Base-by-base conservation (phyloP, 2,888 invertebrate species). In the Byasa hedistus region DNA sequence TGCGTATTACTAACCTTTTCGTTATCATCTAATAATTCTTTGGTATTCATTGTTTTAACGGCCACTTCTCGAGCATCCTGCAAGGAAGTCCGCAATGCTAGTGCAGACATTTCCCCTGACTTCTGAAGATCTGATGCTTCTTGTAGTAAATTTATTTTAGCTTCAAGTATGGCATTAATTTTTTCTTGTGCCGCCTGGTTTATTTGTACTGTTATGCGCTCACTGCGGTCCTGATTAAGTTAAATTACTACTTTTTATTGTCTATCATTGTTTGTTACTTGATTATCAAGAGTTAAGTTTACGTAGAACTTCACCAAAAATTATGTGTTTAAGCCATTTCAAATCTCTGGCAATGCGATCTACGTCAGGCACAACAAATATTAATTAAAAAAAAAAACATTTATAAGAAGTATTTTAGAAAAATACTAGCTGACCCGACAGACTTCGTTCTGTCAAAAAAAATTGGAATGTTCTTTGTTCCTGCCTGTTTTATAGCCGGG, bases 171-270 rank as follows among this genome's bases (percentile, higher is more conserved):
- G 10, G 85, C 82, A 24, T 85, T 84, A 61, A 94, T 92, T 79
- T 93, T 93, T 55, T 89, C 87, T 64, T 93, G 89, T 0, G 93
- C 87, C 0, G 92, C 88, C 65, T 84, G 77, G 59, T 86, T 87
- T 69, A 94, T 93, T 73, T 91, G 92, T 70, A 92, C 90, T 17
- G 84, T 83, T 69, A 94, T 84, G 61, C 90, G 91, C 61, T 93
- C 92, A 68, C 93, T 93, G 61, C 93, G 92, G 68, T 89, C 90
- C 89, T 93, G 72, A 71, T 36, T 7, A 48, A 21, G n/a, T 52
- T 32, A 48, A 51, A 27, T 56, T 51, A 51, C 17, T 1, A 54
- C 12, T 22, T 48, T 48, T 48, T 19, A 48, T 48, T 48, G n/a
- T 8, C 48, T 48, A 48, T 7, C 48, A 48, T 7, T 44, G 19